Percentiles rank a stretch among this genome's conserved stretches.
Conservation (phyloP, 2,797 vertebrate species). For the Pelobates cultripes region DNA sequence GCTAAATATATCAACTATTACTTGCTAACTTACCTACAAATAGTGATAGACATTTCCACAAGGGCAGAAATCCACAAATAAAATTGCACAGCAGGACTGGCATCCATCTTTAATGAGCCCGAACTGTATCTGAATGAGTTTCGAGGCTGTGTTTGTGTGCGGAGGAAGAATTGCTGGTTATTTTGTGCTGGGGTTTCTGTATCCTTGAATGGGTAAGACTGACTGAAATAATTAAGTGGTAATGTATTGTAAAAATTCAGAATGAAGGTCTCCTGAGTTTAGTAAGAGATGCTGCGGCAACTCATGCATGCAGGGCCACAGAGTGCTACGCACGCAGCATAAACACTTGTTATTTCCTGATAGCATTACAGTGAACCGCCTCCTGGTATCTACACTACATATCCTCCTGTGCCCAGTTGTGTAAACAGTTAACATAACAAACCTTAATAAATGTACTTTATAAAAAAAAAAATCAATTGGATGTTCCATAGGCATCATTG, state of each 20-base stretch:
- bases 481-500: constrained; percentile 17
- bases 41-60: constrained; percentile 7
- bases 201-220: not conserved
- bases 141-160: not conserved
- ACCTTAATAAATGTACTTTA: constrained; percentile 46
- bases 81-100: not conserved
- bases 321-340: not conserved
- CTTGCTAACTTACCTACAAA: too few relatives aligned
- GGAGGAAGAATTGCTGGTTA: not conserved
- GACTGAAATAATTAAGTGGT: not conserved
- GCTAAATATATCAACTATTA: too few relatives aligned
- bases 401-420: constrained; percentile 36
- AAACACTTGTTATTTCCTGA: constrained; percentile 3
- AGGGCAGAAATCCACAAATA: not conserved
- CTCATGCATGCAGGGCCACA: not conserved
- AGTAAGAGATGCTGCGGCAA: not conserved
- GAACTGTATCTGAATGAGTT: not conserved
- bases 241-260: not conserved
- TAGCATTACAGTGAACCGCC: constrained; percentile 10
- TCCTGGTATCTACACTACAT: constrained; percentile 4
- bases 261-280: not conserved
- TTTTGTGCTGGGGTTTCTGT: not conserved
- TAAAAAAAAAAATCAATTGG: constrained; percentile 42
- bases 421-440: constrained; percentile 52
- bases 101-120: not conserved